Conservation (phyloP, 2,113 vertebrate species). For the Gallinago paraguaiae region DNA sequence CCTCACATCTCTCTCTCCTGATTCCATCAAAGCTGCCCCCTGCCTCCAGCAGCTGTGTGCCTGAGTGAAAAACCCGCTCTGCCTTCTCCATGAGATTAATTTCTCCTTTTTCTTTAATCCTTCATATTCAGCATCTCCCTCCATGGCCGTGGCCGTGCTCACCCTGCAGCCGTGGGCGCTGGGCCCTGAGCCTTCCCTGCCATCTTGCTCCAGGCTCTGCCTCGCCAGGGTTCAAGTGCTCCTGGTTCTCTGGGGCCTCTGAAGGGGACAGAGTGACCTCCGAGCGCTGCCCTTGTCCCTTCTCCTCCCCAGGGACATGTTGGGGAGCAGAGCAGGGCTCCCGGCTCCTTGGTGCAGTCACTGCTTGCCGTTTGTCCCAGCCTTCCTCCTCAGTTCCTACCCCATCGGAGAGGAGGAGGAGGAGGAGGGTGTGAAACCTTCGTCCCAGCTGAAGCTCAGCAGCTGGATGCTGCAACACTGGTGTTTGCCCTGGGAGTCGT, state of each 20-base stretch:
- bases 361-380: not conserved
- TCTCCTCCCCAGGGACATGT: not conserved
- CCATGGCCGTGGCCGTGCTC: not conserved
- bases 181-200: not conserved
- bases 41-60: not conserved
- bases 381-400: not conserved
- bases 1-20: not conserved
- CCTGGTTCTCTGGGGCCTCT: not conserved
- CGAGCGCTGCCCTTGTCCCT: not conserved
- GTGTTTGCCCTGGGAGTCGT: not conserved
- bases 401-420: not conserved
- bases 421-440: not conserved
- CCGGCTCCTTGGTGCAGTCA: not conserved
- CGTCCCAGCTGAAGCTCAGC: accelerated
- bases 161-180: not conserved
- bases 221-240: not conserved
- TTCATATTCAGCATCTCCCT: slow-evolving; percentile 16
- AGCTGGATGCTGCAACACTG: not conserved
- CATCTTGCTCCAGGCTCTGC: not conserved
- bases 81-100: slow-evolving; percentile 50
- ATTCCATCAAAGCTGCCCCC: not conserved
- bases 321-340: not conserved
- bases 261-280: not conserved
- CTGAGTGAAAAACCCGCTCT: not conserved
- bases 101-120: slow-evolving; percentile 47